Evolutionary conservation across 2,797 vertebrate species (phyloP).

Genomic region (Myotis vivesi): DNA sequence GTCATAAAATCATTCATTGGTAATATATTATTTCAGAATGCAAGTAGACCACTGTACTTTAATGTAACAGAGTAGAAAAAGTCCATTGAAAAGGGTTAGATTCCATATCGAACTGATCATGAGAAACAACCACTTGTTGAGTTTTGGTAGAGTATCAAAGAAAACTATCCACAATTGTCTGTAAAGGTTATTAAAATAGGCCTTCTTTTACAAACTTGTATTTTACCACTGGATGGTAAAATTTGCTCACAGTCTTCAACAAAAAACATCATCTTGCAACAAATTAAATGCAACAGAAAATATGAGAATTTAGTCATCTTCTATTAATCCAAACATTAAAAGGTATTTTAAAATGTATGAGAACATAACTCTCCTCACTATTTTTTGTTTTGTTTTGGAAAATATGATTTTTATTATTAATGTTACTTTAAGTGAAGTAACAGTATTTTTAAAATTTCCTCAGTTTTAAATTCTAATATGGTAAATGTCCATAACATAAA

Average conservation of each 20-base stretch:
- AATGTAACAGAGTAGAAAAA: not conserved
- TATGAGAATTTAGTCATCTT: not conserved
- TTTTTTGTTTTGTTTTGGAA: not conserved
- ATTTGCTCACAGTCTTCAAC: not conserved
- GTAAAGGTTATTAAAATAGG: not conserved
- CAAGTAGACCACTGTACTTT: not conserved
- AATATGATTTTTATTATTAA: not conserved
- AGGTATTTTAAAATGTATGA: not conserved
- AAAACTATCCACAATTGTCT: not conserved
- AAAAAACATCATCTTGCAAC: not conserved
- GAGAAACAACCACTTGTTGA: not conserved
- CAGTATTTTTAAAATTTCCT: not conserved
- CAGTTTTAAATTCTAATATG: not conserved
- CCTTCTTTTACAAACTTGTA: not conserved
- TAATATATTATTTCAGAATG: not conserved
- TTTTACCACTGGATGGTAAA: not conserved
- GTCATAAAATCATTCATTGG: not conserved
- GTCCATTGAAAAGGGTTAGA: not conserved
- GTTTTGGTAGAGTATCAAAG: not conserved
- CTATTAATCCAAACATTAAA: constrained; percentile 2
- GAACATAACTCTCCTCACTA: not conserved
- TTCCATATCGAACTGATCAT: not conserved
- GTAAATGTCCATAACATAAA: not conserved
- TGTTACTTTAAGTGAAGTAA: not conserved
- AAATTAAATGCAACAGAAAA: constrained; percentile 8